Conservation (phyloP, 2,113 vertebrate genomes). For the Phyllostomus discolor region DNA sequence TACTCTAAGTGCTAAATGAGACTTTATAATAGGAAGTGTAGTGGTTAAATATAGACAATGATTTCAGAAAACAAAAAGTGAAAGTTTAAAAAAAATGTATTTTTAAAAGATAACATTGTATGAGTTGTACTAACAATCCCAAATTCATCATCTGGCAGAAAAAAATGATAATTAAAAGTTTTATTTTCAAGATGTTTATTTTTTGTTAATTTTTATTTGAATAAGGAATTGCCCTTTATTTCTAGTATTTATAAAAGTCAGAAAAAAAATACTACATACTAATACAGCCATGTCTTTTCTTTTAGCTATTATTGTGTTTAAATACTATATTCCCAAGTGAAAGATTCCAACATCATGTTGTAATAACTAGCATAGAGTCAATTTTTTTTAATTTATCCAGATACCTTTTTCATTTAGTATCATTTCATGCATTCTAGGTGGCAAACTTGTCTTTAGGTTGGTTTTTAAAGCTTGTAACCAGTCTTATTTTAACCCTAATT, state of each 20-base stretch:
- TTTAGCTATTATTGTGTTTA: not conserved
- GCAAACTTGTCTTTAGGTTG: conserved; percentile 13
- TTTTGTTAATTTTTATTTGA: conserved; percentile 27
- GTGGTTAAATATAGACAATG: not conserved
- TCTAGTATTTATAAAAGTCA: conserved; percentile 9
- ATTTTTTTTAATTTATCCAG: not conserved
- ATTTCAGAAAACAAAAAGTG: not conserved
- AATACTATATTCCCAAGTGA: conserved; percentile 1
- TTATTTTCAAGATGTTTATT: not conserved
- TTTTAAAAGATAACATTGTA: not conserved
- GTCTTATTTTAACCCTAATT: not conserved
- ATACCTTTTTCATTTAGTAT: not conserved
- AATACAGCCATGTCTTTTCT: not conserved
- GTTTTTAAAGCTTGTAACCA: not conserved
- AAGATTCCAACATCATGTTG: not conserved
- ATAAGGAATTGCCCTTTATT: not conserved
- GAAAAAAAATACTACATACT: not conserved
- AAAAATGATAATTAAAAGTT: not conserved
- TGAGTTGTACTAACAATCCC: not conserved
- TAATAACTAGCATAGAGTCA: not conserved
- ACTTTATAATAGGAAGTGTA: not conserved
- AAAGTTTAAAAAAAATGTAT: not conserved
- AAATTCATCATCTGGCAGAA: not conserved
- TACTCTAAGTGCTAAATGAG: not conserved
- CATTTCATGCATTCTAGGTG: not conserved